Evolutionary conservation across 1,140 invertebrate species (phyloP), one percentile per base, ranked within the genome.

Genomic region (Zeugodacus cucurbitae): DNA sequence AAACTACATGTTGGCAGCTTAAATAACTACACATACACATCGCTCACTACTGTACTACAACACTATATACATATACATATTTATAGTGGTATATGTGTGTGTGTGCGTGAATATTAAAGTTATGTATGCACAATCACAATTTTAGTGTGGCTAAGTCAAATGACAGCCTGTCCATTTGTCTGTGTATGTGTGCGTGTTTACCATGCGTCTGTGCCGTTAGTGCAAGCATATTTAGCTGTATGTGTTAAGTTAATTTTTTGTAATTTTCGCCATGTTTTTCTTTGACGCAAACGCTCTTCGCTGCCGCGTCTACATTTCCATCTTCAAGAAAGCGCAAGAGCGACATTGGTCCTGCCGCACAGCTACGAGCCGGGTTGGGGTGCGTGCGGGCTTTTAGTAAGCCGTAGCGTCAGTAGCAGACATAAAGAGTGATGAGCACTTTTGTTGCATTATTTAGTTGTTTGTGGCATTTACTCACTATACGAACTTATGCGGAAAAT

Each of bases 111-210:
- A 54, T 20, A 54, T 54, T 17, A 54, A 54, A 54, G 48, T 54
- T 54, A 87, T 58, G 86, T 87, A 87, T n/a, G 62, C 57, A 87
- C 58, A 87, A 37, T 87, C 86, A 87, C 86, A 87, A 87, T 29
- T 34, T 78, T 78, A 34, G 37, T 59, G 62, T 41, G 29, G 32
- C 34, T 37, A 87, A 29, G 59, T 59, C 32, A 17, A 86, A 58
- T 29, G 44, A 32, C 62, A 59, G 37, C 62, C 41, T 17, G 58
- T 57, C 58, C 26, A 11, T 48, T 29, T 78, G 41, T 29, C 4
- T 34, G 34, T 78, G 41, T 41, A 17, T 62, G 86, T 62, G 86
- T 32, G 29, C 59, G 29, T 58, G 44, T 41, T 20, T 85, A 41
- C 17, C 41, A n/a, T 86, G 85, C 34, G 48, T 17, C 7, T 20